Percentiles rank a stretch among this genome's conserved stretches.
These are phyloP conservation scores for Himantopus leucocephalus DNA, from an alignment of 2,113 vertebrate species.

Conservation along the genomic window DNA sequence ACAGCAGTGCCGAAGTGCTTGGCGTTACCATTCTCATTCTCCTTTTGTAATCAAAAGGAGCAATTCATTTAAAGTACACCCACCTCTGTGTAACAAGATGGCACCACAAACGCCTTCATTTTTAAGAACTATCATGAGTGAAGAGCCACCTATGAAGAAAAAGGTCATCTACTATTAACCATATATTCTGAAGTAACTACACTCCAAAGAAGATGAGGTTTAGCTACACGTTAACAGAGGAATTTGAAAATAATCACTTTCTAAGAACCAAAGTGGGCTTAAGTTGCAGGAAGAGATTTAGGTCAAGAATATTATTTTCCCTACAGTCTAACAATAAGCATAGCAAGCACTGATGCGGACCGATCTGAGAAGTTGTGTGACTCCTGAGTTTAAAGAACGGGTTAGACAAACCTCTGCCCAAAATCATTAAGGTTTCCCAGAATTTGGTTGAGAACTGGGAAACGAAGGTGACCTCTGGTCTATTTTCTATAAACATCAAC, in stretches of 20 bases:
- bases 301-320: not conserved
- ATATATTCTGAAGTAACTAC: not conserved
- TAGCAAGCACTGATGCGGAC: not conserved
- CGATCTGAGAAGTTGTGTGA: not conserved
- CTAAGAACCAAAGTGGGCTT: not conserved
- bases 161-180: not conserved
- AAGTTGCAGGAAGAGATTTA: not conserved
- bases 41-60: not conserved
- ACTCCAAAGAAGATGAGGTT: not conserved
- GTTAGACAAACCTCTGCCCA: not conserved
- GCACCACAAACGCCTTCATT: not conserved
- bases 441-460: not conserved
- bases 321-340: not conserved
- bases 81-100: not conserved
- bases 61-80: not conserved
- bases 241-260: not conserved
- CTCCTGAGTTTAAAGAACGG: not conserved
- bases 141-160: not conserved
- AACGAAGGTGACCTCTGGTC: not conserved
- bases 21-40: not conserved
- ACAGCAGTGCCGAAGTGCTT: not conserved
- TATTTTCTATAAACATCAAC: not conserved
- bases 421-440: not conserved
- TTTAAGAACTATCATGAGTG: not conserved
- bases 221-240: not conserved